Conservation (phyloP, 2,113 vertebrate genomes). For the Mobula hypostoma region DNA sequence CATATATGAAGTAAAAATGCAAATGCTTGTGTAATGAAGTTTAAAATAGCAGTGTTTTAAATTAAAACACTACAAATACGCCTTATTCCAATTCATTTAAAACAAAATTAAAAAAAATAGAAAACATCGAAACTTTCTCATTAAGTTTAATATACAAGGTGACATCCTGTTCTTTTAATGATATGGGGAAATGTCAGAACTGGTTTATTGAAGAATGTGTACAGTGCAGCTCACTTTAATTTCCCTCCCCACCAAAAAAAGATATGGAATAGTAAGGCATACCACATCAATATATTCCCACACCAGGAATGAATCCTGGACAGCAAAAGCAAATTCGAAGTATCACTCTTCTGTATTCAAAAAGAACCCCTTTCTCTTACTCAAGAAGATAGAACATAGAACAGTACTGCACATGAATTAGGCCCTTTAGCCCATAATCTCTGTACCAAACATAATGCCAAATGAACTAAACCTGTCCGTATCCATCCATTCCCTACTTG, state of each 20-base stretch:
- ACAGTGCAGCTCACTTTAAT: neutral
- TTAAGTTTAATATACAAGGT: neutral
- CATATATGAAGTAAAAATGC: conserved; percentile 20
- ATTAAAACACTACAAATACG: conserved; percentile 30
- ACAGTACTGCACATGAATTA: no score
- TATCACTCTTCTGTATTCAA: neutral
- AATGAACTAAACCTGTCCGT: no score
- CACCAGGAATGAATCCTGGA: neutral
- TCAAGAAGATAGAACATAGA: no score
- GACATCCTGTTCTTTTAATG: neutral
- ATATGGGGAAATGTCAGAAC: neutral
- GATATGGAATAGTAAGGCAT: neutral
- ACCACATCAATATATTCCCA: neutral
- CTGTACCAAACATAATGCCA: no score
- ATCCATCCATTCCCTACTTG: no score
- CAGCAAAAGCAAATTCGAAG: neutral
- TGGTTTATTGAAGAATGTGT: neutral
- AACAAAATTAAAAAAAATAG: neutral
- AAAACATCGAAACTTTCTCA: neutral
- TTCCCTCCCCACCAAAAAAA: neutral
- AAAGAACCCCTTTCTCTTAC: neutral
- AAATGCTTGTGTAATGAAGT: conserved; percentile 37
- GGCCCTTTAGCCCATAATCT: no score
- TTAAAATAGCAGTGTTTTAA: conserved; percentile 36
- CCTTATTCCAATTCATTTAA: conserved; percentile 20